These are phyloP conservation scores for Caenorhabditis angaria DNA, from an alignment of 2,888 invertebrate species.

Conservation along the genomic window DNA sequence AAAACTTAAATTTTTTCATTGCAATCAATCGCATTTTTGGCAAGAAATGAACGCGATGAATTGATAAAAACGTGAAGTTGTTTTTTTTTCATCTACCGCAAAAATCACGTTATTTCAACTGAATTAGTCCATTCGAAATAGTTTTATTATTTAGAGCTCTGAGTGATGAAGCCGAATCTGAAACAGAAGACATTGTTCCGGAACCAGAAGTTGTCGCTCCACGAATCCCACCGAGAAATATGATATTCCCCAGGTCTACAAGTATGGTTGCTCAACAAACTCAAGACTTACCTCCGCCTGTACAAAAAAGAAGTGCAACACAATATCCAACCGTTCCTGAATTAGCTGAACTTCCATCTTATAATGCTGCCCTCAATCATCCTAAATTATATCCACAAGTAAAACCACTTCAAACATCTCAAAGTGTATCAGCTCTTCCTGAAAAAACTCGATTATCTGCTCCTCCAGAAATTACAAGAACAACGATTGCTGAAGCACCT, in stretches of 20 bases:
- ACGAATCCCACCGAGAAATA: conserved; percentile 25
- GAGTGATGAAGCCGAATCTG: conserved; percentile 17
- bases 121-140: not conserved
- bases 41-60: too few species aligned
- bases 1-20: not conserved
- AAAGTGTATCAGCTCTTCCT: conserved; percentile 14
- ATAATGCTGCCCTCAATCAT: conserved; percentile 31
- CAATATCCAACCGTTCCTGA: conserved; percentile 39
- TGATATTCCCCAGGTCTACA: conserved; percentile 26
- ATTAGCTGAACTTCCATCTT: conserved; percentile 36
- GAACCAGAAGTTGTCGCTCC: conserved; percentile 8
- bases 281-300: conserved; percentile 7
- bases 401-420: conserved; percentile 22
- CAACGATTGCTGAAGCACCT: conserved; percentile 39
- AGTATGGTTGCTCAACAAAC: conserved; percentile 21
- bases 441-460: conserved; percentile 2
- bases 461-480: conserved; percentile 5
- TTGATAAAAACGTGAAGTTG: not conserved
- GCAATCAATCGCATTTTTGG: too few species aligned
- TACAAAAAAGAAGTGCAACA: conserved; percentile 20
- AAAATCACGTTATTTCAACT: not conserved
- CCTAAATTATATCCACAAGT: conserved; percentile 27
- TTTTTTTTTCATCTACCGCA: too few species aligned
- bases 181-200: not conserved
- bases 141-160: conserved; percentile 15